Conservation (phyloP, 2,797 vertebrate genomes). For the Eulemur albifrons region DNA sequence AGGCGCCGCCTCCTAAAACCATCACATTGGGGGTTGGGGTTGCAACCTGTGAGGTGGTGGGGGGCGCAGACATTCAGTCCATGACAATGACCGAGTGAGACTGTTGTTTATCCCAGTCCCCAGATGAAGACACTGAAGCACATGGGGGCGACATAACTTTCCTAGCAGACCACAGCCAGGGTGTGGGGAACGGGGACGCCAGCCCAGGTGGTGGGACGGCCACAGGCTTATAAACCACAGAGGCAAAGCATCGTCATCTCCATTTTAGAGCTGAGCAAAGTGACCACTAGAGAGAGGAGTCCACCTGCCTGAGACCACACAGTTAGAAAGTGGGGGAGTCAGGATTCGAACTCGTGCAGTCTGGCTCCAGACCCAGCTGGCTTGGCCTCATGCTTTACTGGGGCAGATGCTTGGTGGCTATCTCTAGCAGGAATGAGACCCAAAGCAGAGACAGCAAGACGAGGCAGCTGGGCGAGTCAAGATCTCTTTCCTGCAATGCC, state of each 20-base stretch:
- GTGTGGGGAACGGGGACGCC: neutral
- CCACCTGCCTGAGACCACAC: accelerated
- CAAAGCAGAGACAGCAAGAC: neutral
- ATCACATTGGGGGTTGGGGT: neutral
- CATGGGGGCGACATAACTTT: neutral
- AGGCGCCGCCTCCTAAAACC: neutral
- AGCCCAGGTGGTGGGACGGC: neutral
- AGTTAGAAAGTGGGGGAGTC: neutral
- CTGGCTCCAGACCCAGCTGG: neutral
- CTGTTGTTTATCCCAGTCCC: neutral
- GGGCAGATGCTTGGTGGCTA: neutral
- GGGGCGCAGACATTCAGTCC: neutral
- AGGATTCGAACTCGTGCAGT: neutral
- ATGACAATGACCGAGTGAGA: neutral
- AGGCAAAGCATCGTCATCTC: neutral
- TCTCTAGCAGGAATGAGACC: neutral
- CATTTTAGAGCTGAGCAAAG: neutral
- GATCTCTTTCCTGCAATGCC: neutral
- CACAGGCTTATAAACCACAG: neutral
- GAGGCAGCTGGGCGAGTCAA: neutral
- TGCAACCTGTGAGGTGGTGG: neutral
- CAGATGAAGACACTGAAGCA: neutral
- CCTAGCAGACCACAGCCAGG: neutral
- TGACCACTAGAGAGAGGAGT: neutral
- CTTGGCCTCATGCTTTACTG: neutral